phyloP scores from a whole-genome alignment of 2,797 vertebrate genomes.

The Morus bassanus region DNA sequence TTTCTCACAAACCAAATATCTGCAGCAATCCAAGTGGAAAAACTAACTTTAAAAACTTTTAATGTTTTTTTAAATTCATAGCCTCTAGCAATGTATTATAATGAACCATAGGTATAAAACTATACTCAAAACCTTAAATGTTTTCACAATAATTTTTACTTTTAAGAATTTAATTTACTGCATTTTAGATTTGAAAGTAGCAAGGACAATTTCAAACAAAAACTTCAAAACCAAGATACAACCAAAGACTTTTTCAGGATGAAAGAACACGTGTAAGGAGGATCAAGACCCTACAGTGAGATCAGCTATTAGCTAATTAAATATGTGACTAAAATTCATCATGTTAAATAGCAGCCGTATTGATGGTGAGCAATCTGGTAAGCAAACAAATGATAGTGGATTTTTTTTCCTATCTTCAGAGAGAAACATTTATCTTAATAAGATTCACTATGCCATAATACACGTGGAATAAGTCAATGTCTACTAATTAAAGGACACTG shows the following conservation, averaged over 20 bases:
- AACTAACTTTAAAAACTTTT: not conserved
- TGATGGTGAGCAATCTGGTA: slow-evolving; percentile 58
- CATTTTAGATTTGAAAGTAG: slow-evolving; percentile 41
- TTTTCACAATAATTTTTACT: slow-evolving; percentile 50
- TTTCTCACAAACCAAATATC: not conserved
- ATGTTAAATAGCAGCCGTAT: slow-evolving; percentile 55
- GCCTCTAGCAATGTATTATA: not conserved
- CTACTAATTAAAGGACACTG: slow-evolving; percentile 67
- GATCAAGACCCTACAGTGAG: slow-evolving; percentile 61
- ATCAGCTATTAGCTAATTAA: slow-evolving; percentile 70
- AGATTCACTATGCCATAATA: slow-evolving; percentile 54
- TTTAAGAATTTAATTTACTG: slow-evolving; percentile 51
- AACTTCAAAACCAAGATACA: slow-evolving; percentile 59
- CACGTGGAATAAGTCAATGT: slow-evolving; percentile 46
- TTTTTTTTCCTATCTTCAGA: slow-evolving; percentile 52
- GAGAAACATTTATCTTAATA: slow-evolving; percentile 69
- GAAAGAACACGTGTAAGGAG: slow-evolving; percentile 47
- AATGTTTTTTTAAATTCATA: not conserved
- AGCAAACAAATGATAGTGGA: slow-evolving; percentile 55
- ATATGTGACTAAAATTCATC: slow-evolving; percentile 71
- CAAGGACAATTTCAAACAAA: slow-evolving; percentile 57
- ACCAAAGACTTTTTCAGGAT: slow-evolving; percentile 58
- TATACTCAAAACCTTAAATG: not conserved
- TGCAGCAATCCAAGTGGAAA: not conserved
- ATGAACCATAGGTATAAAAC: not conserved